Evolutionary conservation across 2,888 invertebrate genomes (phyloP).

Genomic region (Patella pellucida): DNA sequence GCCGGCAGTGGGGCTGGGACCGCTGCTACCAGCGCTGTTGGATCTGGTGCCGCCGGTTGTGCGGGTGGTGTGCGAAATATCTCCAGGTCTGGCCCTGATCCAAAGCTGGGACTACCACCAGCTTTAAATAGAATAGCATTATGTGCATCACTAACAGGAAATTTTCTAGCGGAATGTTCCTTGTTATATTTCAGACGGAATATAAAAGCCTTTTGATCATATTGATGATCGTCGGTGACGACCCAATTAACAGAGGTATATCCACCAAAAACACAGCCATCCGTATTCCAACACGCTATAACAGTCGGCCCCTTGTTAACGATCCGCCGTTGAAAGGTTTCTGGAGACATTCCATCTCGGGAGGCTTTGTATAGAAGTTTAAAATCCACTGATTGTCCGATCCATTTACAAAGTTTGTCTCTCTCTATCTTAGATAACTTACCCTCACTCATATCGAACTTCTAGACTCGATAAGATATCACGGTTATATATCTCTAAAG

Average conservation of each 20-base stretch:
- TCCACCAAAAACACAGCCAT: conserved; percentile 41
- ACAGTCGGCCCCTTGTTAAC: conserved; percentile 45
- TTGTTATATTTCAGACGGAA: conserved; percentile 36
- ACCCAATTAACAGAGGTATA: conserved; percentile 38
- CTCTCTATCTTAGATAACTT: too few relatives aligned
- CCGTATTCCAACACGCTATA: conserved; percentile 39
- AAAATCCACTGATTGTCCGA: too few relatives aligned
- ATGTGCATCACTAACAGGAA: conserved; percentile 23
- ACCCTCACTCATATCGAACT: too few relatives aligned
- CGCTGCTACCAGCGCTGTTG: too few relatives aligned
- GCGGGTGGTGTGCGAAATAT: too few relatives aligned
- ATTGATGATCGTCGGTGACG: conserved; percentile 15
- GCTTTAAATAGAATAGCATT: conserved; percentile 14
- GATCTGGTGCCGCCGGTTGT: too few relatives aligned
- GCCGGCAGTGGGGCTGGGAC: too few relatives aligned
- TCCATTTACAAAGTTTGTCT: too few relatives aligned
- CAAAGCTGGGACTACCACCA: too few relatives aligned
- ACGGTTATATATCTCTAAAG: too few relatives aligned
- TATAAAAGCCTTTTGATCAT: conserved; percentile 38
- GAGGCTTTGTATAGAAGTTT: conserved; percentile 32
- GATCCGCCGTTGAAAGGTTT: conserved; percentile 41
- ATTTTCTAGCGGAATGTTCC: conserved; percentile 24
- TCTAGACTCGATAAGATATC: too few relatives aligned
- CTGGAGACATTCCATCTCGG: conserved; percentile 36
- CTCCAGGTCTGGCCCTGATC: too few relatives aligned